Evolutionary conservation across 2,113 vertebrate genomes (phyloP).

Genomic region (Lophotis ruficrista): DNA sequence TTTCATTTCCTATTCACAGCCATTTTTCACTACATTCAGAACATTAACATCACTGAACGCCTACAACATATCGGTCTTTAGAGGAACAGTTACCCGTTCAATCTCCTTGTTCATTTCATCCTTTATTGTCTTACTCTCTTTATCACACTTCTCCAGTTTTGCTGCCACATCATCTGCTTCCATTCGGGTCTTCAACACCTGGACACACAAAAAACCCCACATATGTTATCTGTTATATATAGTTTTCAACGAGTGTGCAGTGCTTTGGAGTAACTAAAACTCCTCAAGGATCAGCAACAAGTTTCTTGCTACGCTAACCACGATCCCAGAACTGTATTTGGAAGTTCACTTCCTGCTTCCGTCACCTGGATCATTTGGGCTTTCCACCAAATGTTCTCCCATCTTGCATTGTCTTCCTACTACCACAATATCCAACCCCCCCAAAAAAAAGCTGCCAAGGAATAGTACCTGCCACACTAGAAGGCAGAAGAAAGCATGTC

Average conservation of each 20-base stretch:
- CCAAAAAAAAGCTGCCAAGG: neutral
- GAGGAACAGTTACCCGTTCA: slow-evolving; percentile 73
- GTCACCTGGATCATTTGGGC: neutral
- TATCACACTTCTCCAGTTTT: slow-evolving; percentile 81
- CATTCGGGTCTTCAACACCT: slow-evolving; percentile 83
- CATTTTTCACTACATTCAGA: neutral
- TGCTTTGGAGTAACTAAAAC: neutral
- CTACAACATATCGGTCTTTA: neutral
- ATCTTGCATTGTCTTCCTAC: neutral
- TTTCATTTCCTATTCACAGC: neutral
- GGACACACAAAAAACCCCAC: neutral
- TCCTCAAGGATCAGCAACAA: neutral
- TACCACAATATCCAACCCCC: neutral
- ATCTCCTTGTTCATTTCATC: slow-evolving; percentile 82
- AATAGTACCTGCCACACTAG: neutral
- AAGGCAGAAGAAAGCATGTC: neutral
- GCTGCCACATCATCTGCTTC: slow-evolving; percentile 84
- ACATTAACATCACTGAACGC: neutral
- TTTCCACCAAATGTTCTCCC: neutral
- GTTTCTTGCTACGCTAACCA: neutral
- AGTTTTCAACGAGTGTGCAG: neutral
- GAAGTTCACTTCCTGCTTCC: neutral
- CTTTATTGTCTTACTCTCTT: slow-evolving; percentile 76
- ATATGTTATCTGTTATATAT: neutral
- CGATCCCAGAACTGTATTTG: neutral